A percentile compares a stretch with the other conserved stretches of the same genome.
Conservation (phyloP, 2,888 invertebrate genomes). For the Anodontia alba region DNA sequence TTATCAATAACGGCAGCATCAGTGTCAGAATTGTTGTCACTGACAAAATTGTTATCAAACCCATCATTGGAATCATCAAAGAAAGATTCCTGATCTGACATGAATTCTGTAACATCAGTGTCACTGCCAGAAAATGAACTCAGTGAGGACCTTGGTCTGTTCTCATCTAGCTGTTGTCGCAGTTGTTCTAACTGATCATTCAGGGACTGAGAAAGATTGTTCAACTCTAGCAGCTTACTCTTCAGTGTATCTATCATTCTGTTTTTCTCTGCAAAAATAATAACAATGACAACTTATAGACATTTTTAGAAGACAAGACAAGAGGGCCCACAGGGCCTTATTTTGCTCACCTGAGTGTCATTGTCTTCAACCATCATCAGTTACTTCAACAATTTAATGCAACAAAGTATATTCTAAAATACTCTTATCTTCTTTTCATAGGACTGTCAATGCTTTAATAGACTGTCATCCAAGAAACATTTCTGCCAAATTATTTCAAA, state of each 20-base stretch:
- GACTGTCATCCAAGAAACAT: no score
- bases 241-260: constrained; percentile 66
- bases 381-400: no score
- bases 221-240: constrained; percentile 66
- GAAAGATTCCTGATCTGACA: constrained; percentile 49
- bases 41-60: constrained; percentile 17
- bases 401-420: no score
- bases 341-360: no score
- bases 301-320: no score
- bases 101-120: constrained; percentile 44
- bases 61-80: constrained; percentile 34
- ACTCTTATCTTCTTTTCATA: not conserved
- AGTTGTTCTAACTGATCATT: constrained; percentile 69
- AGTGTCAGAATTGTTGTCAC: constrained; percentile 5
- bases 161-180: constrained; percentile 54
- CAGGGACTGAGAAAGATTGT: constrained; percentile 63
- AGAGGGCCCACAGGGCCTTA: no score
- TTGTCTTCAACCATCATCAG: no score
- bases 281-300: no score
- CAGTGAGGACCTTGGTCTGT: not conserved
- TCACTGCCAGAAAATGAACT: constrained; percentile 37
- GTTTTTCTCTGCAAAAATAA: constrained; percentile 68
- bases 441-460: no score
- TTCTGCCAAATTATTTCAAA: no score
- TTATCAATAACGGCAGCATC: not conserved